phyloP scores from a whole-genome alignment of 2,888 invertebrate species.

The Pterobdella sp. region DNA sequence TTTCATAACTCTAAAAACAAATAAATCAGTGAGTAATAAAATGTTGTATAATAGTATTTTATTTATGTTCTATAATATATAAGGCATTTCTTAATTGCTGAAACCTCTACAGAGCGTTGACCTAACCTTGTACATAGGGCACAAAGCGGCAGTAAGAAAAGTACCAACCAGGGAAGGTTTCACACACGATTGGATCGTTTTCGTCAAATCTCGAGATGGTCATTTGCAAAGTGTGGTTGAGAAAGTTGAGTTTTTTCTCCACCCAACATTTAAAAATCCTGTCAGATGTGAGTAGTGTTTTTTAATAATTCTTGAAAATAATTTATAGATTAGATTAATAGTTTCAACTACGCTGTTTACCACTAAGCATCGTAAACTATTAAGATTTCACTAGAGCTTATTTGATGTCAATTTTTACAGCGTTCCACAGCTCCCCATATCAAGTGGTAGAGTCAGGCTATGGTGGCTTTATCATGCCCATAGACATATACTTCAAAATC shows the following conservation, averaged over 20 bases:
- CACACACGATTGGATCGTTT: conserved; percentile 95
- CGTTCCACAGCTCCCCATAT: conserved; percentile 82
- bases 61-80: not conserved
- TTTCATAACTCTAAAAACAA: no score
- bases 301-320: not conserved
- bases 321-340: not conserved
- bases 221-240: conserved; percentile 73
- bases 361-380: not conserved
- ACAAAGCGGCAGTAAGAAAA: conserved; percentile 71
- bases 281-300: conserved; percentile 68
- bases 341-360: not conserved
- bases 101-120: conserved; percentile 54
- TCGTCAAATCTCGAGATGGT: conserved; percentile 66
- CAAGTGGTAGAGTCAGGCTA: conserved; percentile 83
- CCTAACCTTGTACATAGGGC: conserved; percentile 84
- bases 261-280: conserved; percentile 83
- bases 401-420: conserved; percentile 57
- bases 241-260: conserved; percentile 76
- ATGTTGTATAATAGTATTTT: no score
- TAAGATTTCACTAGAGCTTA: not conserved
- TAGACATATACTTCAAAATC: conserved; percentile 69
- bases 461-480: conserved; percentile 80
- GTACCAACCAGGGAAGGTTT: conserved; percentile 79
- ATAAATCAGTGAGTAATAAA: no score
- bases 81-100: not conserved